These are phyloP conservation scores for Pionites leucogaster DNA, from an alignment of 2,113 vertebrate species.

Conservation along the genomic window DNA sequence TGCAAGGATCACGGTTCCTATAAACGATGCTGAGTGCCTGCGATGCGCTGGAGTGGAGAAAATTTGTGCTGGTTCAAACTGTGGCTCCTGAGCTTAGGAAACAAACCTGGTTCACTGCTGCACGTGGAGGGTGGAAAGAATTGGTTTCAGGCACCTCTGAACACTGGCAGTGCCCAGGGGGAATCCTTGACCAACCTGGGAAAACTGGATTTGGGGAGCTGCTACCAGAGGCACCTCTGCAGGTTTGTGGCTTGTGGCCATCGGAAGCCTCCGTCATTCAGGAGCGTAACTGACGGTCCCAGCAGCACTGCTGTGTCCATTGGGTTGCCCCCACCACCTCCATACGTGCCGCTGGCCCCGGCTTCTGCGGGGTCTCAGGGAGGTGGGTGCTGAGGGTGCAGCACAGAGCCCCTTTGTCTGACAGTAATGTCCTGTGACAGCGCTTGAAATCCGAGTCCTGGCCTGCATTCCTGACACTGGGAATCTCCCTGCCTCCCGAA, in stretches of 20 bases:
- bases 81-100: not conserved
- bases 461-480: constrained; percentile 7
- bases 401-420: constrained; percentile 68
- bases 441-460: constrained; percentile 57
- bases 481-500: constrained; percentile 27
- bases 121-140: accelerated
- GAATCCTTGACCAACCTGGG: not conserved
- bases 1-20: accelerated
- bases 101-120: not conserved
- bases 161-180: accelerated
- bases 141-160: not conserved
- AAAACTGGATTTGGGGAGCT: not conserved
- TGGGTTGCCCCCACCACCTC: not conserved
- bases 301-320: accelerated
- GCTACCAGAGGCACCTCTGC: not conserved
- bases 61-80: not conserved
- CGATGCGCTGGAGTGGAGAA: not conserved
- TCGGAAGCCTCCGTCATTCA: not conserved
- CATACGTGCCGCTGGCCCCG: not conserved
- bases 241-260: not conserved
- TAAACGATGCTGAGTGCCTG: not conserved
- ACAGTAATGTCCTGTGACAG: constrained; percentile 71
- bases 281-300: not conserved
- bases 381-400: not conserved
- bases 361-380: not conserved